phyloP scores from a whole-genome alignment of 1,140 invertebrate genomes.

The Penaeus vannamei region DNA sequence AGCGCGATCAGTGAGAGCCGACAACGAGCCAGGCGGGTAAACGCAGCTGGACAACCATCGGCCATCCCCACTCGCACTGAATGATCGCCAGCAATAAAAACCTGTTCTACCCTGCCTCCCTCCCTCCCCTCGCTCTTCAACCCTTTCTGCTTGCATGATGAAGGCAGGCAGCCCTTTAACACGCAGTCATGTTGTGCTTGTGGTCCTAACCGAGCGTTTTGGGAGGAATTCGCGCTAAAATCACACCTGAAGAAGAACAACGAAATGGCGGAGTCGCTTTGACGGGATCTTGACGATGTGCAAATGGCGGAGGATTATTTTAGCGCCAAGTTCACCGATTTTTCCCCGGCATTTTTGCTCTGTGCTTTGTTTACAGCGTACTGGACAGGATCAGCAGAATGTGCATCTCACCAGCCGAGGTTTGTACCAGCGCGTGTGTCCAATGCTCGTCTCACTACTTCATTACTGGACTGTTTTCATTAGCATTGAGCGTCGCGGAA shows the following conservation, averaged over 20 bases:
- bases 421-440: constrained; percentile 40
- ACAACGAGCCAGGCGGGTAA: constrained; percentile 48
- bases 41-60: constrained; percentile 60
- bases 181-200: constrained; percentile 67
- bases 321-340: constrained; percentile 54
- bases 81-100: constrained; percentile 66
- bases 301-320: constrained; percentile 64
- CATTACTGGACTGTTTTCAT: constrained; percentile 4
- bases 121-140: constrained; percentile 66
- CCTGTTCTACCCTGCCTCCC: constrained; percentile 65
- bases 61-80: constrained; percentile 59
- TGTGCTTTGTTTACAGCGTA: constrained; percentile 49
- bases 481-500: constrained; percentile 15
- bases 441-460: constrained; percentile 33
- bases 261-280: constrained; percentile 58
- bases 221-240: constrained; percentile 64
- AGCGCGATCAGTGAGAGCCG: background rate
- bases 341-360: constrained; percentile 31
- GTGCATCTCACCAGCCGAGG: constrained; percentile 41
- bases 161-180: constrained; percentile 66
- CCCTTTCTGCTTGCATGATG: constrained; percentile 67
- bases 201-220: constrained; percentile 65
- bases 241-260: constrained; percentile 58
- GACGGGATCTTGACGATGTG: constrained; percentile 57
- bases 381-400: background rate